Base-by-base conservation (phyloP, 2,888 invertebrate genomes). In the Apocheima hispidaria region DNA sequence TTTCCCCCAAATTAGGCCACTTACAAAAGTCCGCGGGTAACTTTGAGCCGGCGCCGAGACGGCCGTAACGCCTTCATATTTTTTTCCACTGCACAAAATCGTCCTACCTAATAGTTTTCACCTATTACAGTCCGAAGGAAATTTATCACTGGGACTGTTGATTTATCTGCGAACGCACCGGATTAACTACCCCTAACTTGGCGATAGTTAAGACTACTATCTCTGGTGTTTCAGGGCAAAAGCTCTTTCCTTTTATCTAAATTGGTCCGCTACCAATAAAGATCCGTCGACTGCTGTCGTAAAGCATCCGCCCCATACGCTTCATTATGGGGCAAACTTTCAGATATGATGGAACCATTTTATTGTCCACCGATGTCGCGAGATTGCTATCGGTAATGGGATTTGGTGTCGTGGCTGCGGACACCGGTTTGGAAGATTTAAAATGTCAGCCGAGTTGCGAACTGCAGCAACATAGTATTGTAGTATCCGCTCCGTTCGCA, bases 171-270 rank as follows among this genome's bases (percentile, higher is more conserved):
- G 81, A 81, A 81, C 86, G 79, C 83, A 83, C 80, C 85, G 90
- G 90, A 91, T 92, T 92, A 92, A 92, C 86, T 91, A 89, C 89
- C 89, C 90, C 92, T 92, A 92, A 92, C 88, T 92, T 91, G 90
- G 88, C 90, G 89, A 92, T 92, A 92, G 92, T 92, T 92, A 92
- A 92, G 92, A 89, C 89, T 87, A 83, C 89, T 90, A 91, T 92
- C 92, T 90, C 84, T 89, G 88, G 90, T 90, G 88, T 91, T 90
- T 86, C 90, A 88, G 89, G 85, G 86, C 83, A 83, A 88, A 89
- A 90, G 90, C 90, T 89, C 91, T 90, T 90, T 90, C 91, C 92
- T 92, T 92, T 92, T 92, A 92, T 92, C 92, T 92, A 92, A 92
- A 92, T 92, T 92, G 92, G 92, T 92, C 86, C 84, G 88, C 87